Evolutionary conservation across 2,797 vertebrate species (phyloP).

Genomic region (Sebastes alutus): DNA sequence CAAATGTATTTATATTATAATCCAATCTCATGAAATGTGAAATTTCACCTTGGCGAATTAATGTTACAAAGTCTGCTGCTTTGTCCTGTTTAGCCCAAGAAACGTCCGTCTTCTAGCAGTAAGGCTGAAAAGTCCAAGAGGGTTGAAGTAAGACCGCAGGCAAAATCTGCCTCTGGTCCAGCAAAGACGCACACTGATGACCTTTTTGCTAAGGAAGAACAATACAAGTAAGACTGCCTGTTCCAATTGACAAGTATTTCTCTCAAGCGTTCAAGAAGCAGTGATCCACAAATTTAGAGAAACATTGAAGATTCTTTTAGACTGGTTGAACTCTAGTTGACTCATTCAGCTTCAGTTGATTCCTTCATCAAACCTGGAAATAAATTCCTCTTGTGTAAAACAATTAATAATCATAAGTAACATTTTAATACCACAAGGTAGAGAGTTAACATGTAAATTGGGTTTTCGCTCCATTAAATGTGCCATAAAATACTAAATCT

Average conservation of each 20-base stretch:
- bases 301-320: neutral
- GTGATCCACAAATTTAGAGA: neutral
- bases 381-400: neutral
- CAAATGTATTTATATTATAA: neutral
- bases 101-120: constrained; percentile 29
- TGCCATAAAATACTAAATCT: neutral
- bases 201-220: constrained; percentile 84
- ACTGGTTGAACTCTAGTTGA: neutral
- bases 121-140: constrained; percentile 47
- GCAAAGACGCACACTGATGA: constrained; percentile 56
- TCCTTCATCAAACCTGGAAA: neutral
- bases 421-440: neutral
- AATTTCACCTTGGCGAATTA: accelerated
- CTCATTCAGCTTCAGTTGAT: neutral
- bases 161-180: constrained; percentile 57
- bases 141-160: constrained; percentile 25
- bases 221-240: constrained; percentile 84
- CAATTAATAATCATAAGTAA: neutral
- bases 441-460: neutral
- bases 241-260: neutral
- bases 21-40: neutral
- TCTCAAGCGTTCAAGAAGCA: neutral
- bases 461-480: neutral
- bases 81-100: constrained; percentile 57
- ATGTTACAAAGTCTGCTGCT: neutral